These are phyloP conservation scores for Limnephilus marmoratus DNA, from an alignment of 2,888 invertebrate genomes.

Conservation along the genomic window DNA sequence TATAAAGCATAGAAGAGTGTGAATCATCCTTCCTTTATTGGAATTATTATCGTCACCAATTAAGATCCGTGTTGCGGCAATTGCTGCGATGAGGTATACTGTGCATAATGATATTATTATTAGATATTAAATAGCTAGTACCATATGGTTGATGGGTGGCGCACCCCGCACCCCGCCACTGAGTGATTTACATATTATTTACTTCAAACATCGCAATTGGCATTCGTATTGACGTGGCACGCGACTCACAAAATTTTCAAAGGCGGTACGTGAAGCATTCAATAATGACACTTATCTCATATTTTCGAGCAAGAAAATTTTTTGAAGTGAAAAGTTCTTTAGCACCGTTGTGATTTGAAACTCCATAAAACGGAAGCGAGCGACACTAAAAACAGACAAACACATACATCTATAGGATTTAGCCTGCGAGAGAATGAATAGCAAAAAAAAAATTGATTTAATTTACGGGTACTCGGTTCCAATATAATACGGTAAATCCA, in stretches of 20 bases:
- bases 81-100: constrained; percentile 50
- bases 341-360: too few species aligned
- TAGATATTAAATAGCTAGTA: background rate
- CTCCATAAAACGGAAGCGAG: too few species aligned
- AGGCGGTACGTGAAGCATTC: constrained; percentile 9
- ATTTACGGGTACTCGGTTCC: too few species aligned
- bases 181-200: constrained; percentile 66
- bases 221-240: constrained; percentile 60
- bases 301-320: too few species aligned
- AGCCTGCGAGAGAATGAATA: too few species aligned
- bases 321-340: too few species aligned
- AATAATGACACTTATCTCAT: background rate
- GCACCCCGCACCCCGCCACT: constrained; percentile 48
- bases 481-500: too few species aligned
- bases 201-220: constrained; percentile 65
- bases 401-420: too few species aligned
- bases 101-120: background rate
- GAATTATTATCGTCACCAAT: constrained; percentile 61
- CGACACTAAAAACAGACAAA: too few species aligned
- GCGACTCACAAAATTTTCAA: constrained; percentile 48
- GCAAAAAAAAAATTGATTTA: too few species aligned
- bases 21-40: constrained; percentile 63
- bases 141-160: constrained; percentile 53
- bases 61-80: constrained; percentile 65
- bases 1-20: constrained; percentile 58